Percentiles rank a stretch among this genome's conserved stretches.
phyloP scores from a whole-genome alignment of 2,888 invertebrate genomes.

The Carabus problematicus region DNA sequence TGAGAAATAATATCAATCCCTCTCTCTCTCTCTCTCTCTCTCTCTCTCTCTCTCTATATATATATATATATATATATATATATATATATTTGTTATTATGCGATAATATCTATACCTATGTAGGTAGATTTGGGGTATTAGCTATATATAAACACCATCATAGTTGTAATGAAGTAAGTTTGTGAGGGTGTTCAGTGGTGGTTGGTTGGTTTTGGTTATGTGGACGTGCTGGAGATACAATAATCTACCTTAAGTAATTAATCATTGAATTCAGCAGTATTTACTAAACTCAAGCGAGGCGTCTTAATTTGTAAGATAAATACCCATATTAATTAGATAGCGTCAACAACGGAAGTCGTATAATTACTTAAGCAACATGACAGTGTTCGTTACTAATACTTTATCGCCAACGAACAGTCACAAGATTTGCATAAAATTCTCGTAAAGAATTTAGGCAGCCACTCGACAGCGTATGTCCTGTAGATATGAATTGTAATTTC shows the following conservation, averaged over 20 bases:
- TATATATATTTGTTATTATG: too few species aligned
- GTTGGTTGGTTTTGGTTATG: neutral
- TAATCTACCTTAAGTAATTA: constrained; percentile 57
- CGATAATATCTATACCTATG: too few species aligned
- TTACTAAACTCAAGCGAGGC: constrained; percentile 58
- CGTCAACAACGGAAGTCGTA: constrained; percentile 59
- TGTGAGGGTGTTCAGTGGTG: neutral
- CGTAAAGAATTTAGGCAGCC: constrained; percentile 46
- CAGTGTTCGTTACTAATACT: constrained; percentile 59
- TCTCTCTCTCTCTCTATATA: too few species aligned
- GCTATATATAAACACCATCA: neutral
- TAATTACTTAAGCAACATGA: constrained; percentile 59
- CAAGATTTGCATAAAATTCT: constrained; percentile 57
- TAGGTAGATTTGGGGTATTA: too few species aligned
- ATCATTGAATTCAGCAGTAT: constrained; percentile 58
- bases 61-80: too few species aligned
- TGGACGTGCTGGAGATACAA: constrained; percentile 11
- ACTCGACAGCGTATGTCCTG: constrained; percentile 35
- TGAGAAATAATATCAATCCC: too few species aligned
- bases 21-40: too few species aligned
- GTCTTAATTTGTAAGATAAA: constrained; percentile 60
- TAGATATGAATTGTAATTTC: constrained; percentile 42
- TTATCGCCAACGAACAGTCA: constrained; percentile 56
- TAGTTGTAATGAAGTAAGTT: neutral
- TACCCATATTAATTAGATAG: constrained; percentile 60